phyloP scores from a whole-genome alignment of 1,140 invertebrate species.

The Akabosia matsudoensis region DNA sequence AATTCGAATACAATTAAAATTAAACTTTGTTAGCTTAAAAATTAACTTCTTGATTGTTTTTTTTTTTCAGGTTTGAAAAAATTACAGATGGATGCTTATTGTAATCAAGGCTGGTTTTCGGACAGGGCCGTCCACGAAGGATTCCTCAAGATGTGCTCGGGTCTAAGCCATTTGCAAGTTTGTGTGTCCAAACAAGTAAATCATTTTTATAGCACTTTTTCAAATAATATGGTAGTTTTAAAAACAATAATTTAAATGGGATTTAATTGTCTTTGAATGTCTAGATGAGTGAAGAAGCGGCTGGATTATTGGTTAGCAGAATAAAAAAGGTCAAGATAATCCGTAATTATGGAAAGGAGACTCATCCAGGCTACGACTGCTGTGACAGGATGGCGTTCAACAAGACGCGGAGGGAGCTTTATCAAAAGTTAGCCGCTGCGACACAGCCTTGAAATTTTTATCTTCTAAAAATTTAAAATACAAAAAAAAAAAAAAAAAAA shows the following conservation, averaged over 20 bases:
- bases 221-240: neutral
- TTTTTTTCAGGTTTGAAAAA: neutral
- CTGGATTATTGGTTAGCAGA: neutral
- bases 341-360: neutral
- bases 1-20: neutral
- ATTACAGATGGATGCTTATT: neutral
- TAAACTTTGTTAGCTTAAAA: neutral
- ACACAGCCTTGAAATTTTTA: too few species aligned
- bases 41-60: neutral
- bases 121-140: neutral
- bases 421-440: too few species aligned
- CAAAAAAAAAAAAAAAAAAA: too few species aligned
- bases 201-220: too few species aligned
- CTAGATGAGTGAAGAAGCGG: neutral
- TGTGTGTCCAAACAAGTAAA: neutral
- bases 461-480: too few species aligned
- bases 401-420: too few species aligned
- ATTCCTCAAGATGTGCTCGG: neutral
- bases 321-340: neutral
- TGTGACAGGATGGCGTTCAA: neutral
- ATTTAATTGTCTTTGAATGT: neutral
- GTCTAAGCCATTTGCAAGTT: neutral
- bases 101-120: neutral
- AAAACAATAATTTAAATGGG: neutral
- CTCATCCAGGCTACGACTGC: neutral